Evolutionary conservation across 2,113 vertebrate genomes (phyloP), one percentile per base, ranked within the genome.

Genomic region (Pollachius pollachius): DNA sequence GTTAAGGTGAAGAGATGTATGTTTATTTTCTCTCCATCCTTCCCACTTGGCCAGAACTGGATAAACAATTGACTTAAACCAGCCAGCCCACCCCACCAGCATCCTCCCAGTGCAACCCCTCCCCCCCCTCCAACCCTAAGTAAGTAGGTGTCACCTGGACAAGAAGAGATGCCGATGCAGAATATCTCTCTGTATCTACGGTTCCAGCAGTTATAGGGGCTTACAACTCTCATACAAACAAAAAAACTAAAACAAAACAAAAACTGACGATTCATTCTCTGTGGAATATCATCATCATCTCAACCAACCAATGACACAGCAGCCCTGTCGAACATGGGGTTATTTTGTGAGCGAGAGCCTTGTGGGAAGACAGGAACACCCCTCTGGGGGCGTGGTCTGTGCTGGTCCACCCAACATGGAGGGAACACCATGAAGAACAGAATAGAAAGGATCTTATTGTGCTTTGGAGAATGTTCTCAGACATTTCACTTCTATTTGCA

Each of bases 231-330:
- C 57, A 82, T 78, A 75, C 66, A 7, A 68, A 63, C 70, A 65
- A 23, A 62, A 62, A 9, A 61, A 61, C 7, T 30, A 66, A 66
- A 63, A 17, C 15, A 34, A 65, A 76, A n/a, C n/a, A 79, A 65
- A 37, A 34, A 3, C 52, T n/a, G 73, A 75, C 17, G 15, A 75
- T 64, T 75, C n/a, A 67, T 78, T 80, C 72, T 81, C 56, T 74
- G 72, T 74, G 81, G 78, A 84, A 69, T 70, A 74, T 84, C 84
- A 82, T 88, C 80, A 74, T 85, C 85, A 84, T 88, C 80, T 87
- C 81, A 82, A 81, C 81, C 76, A 75, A 85, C 41, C 87, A 75
- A 85, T 87, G 78, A 84, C 88, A 77, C 41, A 65, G 73, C 80
- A 70, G 73, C 70, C 83, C 80, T 74, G 65, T 70, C 74, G 81